These are phyloP conservation scores for Murina feae DNA, from an alignment of 2,113 vertebrate species.

Conservation along the genomic window DNA sequence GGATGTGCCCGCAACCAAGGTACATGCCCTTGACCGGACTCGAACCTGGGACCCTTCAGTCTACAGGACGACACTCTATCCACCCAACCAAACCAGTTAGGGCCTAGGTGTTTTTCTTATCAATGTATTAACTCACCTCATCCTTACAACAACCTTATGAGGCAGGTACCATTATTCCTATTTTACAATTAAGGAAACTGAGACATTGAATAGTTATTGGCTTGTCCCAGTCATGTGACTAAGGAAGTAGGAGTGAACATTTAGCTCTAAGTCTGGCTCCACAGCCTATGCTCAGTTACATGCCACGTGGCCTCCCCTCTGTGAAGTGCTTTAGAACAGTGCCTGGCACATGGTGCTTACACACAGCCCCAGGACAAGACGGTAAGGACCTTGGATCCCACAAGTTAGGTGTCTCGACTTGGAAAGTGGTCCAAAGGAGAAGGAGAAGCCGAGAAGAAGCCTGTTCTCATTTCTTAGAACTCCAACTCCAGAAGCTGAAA, in stretches of 20 bases:
- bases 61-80: too few relatives aligned
- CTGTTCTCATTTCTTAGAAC: conserved; percentile 30
- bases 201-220: not conserved
- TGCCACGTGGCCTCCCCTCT: not conserved
- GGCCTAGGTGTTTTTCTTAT: not conserved
- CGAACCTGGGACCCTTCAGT: too few relatives aligned
- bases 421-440: not conserved
- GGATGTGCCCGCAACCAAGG: too few relatives aligned
- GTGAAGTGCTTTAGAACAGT: not conserved
- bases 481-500: conserved; percentile 53
- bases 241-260: not conserved
- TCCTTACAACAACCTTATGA: not conserved
- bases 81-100: too few relatives aligned
- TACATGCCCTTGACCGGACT: too few relatives aligned
- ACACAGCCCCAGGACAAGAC: not conserved
- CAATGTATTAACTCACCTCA: not conserved
- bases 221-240: not conserved
- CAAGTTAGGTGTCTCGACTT: not conserved
- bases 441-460: conserved; percentile 17
- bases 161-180: not conserved
- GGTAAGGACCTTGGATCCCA: not conserved
- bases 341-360: not conserved
- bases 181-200: not conserved
- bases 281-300: not conserved
- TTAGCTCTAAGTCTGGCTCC: not conserved